Base-by-base conservation (phyloP, 2,888 invertebrate species). In the Acheta domesticus region DNA sequence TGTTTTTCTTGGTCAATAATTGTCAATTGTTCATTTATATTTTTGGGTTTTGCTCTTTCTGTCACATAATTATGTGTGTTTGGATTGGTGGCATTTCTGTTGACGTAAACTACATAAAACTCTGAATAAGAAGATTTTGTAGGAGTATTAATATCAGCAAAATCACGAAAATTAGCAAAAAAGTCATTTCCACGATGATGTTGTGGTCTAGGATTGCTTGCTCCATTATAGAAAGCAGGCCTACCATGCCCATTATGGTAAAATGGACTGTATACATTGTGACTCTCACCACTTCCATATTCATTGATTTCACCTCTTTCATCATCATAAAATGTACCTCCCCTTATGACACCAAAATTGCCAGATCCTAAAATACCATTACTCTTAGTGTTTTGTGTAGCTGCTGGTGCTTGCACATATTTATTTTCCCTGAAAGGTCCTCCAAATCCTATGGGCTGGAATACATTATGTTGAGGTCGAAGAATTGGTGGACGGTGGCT, bases 141-240 rank as follows among this genome's bases (percentile, higher is more conserved):
- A 0, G 95, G 94, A 4, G 94, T 92, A 82, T 95, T 96, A 79
- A 96, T 96, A 84, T 96, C 96, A 1, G 96, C 96, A 84, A 96
- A 96, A 85, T 96, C 96, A 84, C 94, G 90, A 88, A 96, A 96
- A 85, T 96, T 95, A 8, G 95, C 94, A 85, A 96, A 96, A 85
- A 96, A 96, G 84, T 96, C 95, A 80, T 93, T 87, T 4, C 86
- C 86, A 0, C 86, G 92, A 48, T 93, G 91, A 83, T 93, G 92
- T 78, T 93, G 93, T 8, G 92, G 92, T 84, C 92, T 90, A 0
- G 94, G 93, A 84, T 94, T 94, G 1, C 91, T 89, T 83, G 91
- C 89, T 48, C 89, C 88, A 23, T 75, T 23, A 23, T 23, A 21
- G 14, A 23, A 23, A n/a, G 49, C 89, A 88, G 79, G 79, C 50